A percentile compares a stretch with the other conserved stretches of the same genome.
These are phyloP conservation scores for Spinus olivaceus DNA, from an alignment of 2,797 vertebrate species.

Conservation along the genomic window DNA sequence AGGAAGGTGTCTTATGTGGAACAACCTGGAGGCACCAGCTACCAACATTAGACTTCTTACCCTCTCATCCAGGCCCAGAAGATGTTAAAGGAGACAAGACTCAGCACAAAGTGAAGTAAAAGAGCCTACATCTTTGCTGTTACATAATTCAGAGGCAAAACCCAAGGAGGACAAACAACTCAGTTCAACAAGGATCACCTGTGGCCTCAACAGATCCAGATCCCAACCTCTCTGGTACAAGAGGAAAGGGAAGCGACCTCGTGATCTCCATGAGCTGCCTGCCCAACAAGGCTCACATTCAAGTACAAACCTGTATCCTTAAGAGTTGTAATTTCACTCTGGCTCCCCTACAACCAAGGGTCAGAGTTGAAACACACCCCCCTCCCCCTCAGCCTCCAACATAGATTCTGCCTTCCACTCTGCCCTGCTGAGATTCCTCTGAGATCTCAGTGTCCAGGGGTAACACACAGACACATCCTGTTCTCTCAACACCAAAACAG, in stretches of 20 bases:
- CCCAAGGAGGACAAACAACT: not conserved
- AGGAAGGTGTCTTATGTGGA: not conserved
- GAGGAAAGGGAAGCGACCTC: not conserved
- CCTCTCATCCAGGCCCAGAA: not conserved
- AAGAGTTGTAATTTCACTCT: not conserved
- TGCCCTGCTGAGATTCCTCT: not conserved
- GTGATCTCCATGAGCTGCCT: not conserved
- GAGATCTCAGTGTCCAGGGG: not conserved
- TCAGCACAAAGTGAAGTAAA: not conserved
- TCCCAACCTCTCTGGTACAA: not conserved
- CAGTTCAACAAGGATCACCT: not conserved
- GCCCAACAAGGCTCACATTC: not conserved
- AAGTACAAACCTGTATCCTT: not conserved
- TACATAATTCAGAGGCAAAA: not conserved
- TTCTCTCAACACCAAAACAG: not conserved
- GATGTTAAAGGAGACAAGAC: not conserved
- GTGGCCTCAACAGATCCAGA: not conserved
- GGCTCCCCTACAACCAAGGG: not conserved
- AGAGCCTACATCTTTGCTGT: not conserved
- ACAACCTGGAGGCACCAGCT: not conserved
- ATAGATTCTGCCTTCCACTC: not conserved
- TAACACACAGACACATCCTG: not conserved
- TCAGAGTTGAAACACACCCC: not conserved
- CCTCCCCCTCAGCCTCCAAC: not conserved
- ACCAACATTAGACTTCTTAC: not conserved